phyloP scores from a whole-genome alignment of 2,888 invertebrate genomes.

The Timandra comae region DNA sequence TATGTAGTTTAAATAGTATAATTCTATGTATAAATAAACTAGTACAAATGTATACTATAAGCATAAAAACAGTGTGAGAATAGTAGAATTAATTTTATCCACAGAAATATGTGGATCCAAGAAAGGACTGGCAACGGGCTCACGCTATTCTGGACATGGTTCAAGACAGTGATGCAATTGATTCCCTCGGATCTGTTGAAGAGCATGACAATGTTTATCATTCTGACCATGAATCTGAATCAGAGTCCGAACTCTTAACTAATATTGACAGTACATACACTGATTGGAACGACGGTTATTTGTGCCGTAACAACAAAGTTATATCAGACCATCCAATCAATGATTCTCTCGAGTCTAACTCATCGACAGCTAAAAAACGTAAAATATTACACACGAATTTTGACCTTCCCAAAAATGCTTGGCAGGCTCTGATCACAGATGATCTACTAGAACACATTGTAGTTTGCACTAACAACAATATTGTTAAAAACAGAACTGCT shows the following conservation, averaged over 20 bases:
- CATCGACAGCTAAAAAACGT: conserved; percentile 35
- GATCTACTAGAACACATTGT: conserved; percentile 61
- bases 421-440: conserved; percentile 60
- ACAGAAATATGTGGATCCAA: conserved; percentile 70
- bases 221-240: conserved; percentile 63
- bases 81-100: conserved; percentile 68
- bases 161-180: conserved; percentile 62
- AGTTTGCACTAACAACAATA: conserved; percentile 55
- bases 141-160: conserved; percentile 68
- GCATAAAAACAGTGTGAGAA: conserved; percentile 31
- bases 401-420: conserved; percentile 49
- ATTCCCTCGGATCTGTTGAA: conserved; percentile 59
- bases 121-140: conserved; percentile 71
- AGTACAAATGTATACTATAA: too few species aligned
- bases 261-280: conserved; percentile 42
- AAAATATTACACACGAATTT: conserved; percentile 34
- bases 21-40: too few species aligned
- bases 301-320: conserved; percentile 44
- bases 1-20: too few species aligned
- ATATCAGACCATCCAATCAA: conserved; percentile 38
- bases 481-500: conserved; percentile 32
- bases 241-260: conserved; percentile 50
- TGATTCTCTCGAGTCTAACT: conserved; percentile 39
- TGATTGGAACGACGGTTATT: conserved; percentile 47
- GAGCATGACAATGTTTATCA: conserved; percentile 54